A percentile compares a stretch with the other conserved stretches of the same genome.
Conservation (phyloP, 1,140 invertebrate species). For the Vanessa atalanta region DNA sequence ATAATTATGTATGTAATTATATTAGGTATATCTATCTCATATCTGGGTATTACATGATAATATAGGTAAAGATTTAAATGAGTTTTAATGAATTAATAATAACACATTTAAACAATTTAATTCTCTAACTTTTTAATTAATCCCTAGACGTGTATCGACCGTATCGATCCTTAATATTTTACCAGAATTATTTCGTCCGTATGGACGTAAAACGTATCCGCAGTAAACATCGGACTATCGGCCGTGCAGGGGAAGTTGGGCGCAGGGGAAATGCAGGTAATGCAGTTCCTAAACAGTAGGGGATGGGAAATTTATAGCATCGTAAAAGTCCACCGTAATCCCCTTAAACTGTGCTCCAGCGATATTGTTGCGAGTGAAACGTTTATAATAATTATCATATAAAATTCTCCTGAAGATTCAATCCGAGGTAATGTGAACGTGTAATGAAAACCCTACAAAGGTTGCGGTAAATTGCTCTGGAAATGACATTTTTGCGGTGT, state of each 20-base stretch:
- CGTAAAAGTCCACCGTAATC: slow-evolving; percentile 37
- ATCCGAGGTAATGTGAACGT: background rate
- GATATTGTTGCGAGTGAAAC: slow-evolving; percentile 5
- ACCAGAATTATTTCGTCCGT: background rate
- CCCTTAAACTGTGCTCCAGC: slow-evolving; percentile 6
- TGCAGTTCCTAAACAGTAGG: slow-evolving; percentile 30
- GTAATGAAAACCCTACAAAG: background rate
- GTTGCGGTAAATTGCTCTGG: background rate
- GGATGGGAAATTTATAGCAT: slow-evolving; percentile 31
- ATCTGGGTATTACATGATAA: too few relatives aligned
- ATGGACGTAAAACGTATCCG: background rate
- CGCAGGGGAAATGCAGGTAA: slow-evolving; percentile 35
- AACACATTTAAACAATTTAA: too few relatives aligned
- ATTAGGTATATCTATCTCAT: too few relatives aligned
- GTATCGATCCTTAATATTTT: background rate
- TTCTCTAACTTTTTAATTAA: too few relatives aligned
- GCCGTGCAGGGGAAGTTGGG: background rate
- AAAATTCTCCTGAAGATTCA: background rate
- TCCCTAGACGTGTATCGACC: too few relatives aligned
- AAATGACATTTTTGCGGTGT: slow-evolving; percentile 8
- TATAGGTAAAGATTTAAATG: too few relatives aligned
- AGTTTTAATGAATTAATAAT: too few relatives aligned
- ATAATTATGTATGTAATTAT: too few relatives aligned
- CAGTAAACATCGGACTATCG: background rate
- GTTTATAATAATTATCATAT: background rate